Conservation (phyloP, 2,797 vertebrate genomes). For the Triplophysa yarkandensis region DNA sequence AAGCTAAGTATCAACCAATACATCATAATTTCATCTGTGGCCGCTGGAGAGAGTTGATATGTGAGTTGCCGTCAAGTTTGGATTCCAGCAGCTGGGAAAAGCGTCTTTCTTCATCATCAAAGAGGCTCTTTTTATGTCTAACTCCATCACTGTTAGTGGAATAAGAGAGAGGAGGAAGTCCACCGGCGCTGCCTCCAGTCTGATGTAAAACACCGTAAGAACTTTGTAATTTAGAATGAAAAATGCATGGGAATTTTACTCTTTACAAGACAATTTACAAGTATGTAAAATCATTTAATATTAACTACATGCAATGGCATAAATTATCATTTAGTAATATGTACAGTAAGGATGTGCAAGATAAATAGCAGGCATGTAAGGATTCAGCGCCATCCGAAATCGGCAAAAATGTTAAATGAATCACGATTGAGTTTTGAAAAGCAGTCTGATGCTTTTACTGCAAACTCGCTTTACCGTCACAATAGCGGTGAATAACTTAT, state of each 20-base stretch:
- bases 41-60: slow-evolving; percentile 11
- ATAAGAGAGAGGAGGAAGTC: slow-evolving; percentile 67
- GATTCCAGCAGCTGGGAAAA: slow-evolving; percentile 13
- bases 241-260: neutral
- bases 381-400: too few species aligned
- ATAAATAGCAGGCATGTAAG: too few species aligned
- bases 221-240: neutral
- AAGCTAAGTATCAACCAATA: slow-evolving; percentile 11
- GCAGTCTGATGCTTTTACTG: too few species aligned
- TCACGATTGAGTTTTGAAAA: too few species aligned
- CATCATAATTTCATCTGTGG: slow-evolving; percentile 17
- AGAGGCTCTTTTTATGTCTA: slow-evolving; percentile 66
- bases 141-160: slow-evolving; percentile 55
- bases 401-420: too few species aligned
- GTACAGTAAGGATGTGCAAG: too few species aligned
- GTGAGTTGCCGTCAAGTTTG: neutral
- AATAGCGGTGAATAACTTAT: too few species aligned
- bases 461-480: too few species aligned
- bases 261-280: too few species aligned
- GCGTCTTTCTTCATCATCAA: slow-evolving; percentile 40
- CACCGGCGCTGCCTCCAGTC: slow-evolving; percentile 58
- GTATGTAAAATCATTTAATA: too few species aligned
- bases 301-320: too few species aligned
- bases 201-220: slow-evolving; percentile 45
- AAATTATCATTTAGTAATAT: too few species aligned